Base-by-base conservation (phyloP, 2,113 vertebrate species). In the Copsychus sechellarum region DNA sequence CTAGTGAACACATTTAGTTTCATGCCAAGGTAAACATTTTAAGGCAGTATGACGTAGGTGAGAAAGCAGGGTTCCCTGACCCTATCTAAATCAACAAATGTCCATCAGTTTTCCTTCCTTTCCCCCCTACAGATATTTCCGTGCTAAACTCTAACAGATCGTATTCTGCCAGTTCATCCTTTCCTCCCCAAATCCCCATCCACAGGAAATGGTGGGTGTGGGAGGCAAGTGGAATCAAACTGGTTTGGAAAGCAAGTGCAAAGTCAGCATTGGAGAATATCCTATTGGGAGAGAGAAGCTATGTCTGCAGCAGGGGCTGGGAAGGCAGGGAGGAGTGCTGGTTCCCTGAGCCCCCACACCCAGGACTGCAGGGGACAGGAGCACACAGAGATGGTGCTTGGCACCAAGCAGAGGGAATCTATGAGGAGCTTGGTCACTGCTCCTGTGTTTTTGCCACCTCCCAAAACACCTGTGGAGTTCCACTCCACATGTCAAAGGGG, bases 401-500 rank as follows among this genome's bases (percentile, higher is more conserved):
- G 81, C 65, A 65, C 22, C 23, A 19, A 19, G 21, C 60, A 81
- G 12, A 3, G 0, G 3, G 5, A 18, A 42, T 1, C 0, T 21
- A 11, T 1, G 2, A 29, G 12, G 8, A 84, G 12, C 36, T 36
- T 36, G 9, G 21, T 79, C 0, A 0, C 33, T 57, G 33, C 45
- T 65, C 40, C 74, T 66, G 12, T 51, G 61, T 10, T 85, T 81
- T 69, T 74, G 15, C 21, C 33, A 29, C 51, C 15, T 43, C 26
- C 85, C 56, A 28, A 10, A 10, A 45, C 29, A 73, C 47, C 21
- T 38, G 36, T 2, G 0, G 24, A 14, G 13, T 80, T 28, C n/a
- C 1, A 3, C 11, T 61, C 14, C 23, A 11, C 29, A 2, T 4
- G 5, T 31, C 45, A 57, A 66, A 65, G 15, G 9, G 48, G 47